These are phyloP conservation scores for Notocelia uddmanniana DNA, from an alignment of 2,888 invertebrate species.

Conservation along the genomic window DNA sequence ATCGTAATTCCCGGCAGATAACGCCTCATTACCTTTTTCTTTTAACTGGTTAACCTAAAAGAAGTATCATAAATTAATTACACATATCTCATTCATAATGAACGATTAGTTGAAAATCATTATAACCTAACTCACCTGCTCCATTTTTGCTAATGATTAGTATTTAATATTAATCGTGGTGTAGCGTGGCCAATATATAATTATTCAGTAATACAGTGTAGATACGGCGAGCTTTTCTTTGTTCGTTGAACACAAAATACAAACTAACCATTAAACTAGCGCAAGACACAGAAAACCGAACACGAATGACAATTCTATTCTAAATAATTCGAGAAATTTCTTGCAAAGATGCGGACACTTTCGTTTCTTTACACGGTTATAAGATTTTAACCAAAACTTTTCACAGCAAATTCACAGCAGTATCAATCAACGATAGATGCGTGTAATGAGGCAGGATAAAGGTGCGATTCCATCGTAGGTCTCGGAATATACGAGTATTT, in stretches of 20 bases:
- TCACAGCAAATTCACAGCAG: no score
- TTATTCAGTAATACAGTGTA: conserved; percentile 11
- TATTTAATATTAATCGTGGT: conserved; percentile 46
- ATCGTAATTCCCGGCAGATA: conserved; percentile 90
- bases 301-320: conserved; percentile 75
- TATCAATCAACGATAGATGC: background rate
- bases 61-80: conserved; percentile 44
- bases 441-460: conserved; percentile 26
- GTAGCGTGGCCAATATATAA: conserved; percentile 43
- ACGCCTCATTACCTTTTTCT: conserved; percentile 94
- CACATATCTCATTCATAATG: conserved; percentile 53
- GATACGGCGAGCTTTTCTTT: conserved; percentile 45
- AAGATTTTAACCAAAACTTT: conserved; percentile 28
- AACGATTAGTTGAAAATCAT: conserved; percentile 54
- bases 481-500: no score
- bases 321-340: conserved; percentile 80
- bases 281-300: conserved; percentile 50
- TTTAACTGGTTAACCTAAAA: conserved; percentile 93
- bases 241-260: conserved; percentile 49
- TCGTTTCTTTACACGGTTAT: conserved; percentile 49
- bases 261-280: no score
- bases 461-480: background rate
- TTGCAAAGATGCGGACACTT: conserved; percentile 55
- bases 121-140: conserved; percentile 81
- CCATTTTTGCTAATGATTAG: conserved; percentile 64